Evolutionary conservation across 1,140 invertebrate genomes (phyloP), one percentile per base, ranked within the genome.

Genomic region (Eumeta japonica): DNA sequence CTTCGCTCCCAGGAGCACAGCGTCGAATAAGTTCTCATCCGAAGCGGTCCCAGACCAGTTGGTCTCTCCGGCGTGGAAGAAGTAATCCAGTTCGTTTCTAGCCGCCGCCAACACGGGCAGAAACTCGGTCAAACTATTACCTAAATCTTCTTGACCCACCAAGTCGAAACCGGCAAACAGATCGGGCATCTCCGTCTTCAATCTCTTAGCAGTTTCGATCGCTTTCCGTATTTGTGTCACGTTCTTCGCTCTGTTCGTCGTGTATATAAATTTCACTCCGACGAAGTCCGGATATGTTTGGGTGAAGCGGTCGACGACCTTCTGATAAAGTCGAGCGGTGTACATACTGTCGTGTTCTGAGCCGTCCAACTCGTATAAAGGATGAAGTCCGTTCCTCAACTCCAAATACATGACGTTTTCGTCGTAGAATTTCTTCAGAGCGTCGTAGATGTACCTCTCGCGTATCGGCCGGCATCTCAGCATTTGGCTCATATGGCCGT

Each of bases 391-490:
- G 79, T 70, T 42, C 64, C 81, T 46, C 58, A 92, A 54, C 75
- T 94, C 90, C 0, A 90, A 58, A 46, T 92, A 92, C 71, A 88
- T 81, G 1, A 93, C 75, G 55, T 90, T 89, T 52, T 94, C 91
- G 0, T 85, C 74, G 43, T 85, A 83, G 24, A 90, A 80, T 54
- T 90, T 84, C 42, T 80, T 58, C 2, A 93, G 71, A n/a, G 81
- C 79, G 45, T 84, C 79, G 48, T 85, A 85, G 46, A 86, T 82
- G 53, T 85, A 86, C 27, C 84, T 81, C 39, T 83, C 79, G 52
- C 84, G 83, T 0, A 86, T 81, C 0, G 87, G 85, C 48, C 79
- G 78, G 50, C 89, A 91, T 10, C 72, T 70, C 3, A 91, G 63
- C 30, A 90, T 62, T 7, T 83, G 81, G 1, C 57, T 72, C 1